Conservation (phyloP, 2,888 invertebrate genomes). For the Tipula confusa region DNA sequence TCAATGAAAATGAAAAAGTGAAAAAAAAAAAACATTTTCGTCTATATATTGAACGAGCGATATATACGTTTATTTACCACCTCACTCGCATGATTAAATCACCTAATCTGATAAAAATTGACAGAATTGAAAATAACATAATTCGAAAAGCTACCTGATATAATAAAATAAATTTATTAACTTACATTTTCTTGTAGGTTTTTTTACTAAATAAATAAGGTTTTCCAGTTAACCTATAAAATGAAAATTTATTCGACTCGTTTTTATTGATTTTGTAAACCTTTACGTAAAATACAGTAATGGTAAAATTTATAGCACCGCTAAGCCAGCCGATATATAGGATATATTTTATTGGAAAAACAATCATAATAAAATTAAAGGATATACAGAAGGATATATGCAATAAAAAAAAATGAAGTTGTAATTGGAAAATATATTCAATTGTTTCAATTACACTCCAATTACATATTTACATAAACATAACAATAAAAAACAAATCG, state of each 20-base stretch:
- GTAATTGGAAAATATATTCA: neutral
- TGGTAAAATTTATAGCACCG: neutral
- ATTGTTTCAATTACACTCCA: neutral
- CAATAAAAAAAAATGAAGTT: too few relatives aligned
- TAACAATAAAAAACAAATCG: conserved; percentile 25
- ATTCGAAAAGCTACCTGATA: neutral
- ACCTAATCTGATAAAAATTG: conserved; percentile 7
- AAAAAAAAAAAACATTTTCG: too few relatives aligned
- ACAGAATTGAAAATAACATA: neutral
- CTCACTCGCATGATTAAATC: neutral
- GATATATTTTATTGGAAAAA: neutral
- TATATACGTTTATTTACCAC: neutral
- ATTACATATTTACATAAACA: neutral
- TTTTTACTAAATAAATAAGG: too few relatives aligned
- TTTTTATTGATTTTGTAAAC: neutral
- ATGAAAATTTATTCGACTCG: neutral
- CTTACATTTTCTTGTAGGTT: neutral
- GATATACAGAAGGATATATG: neutral
- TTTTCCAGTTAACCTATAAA: neutral
- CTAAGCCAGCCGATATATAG: neutral
- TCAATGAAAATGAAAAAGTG: neutral
- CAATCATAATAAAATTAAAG: neutral
- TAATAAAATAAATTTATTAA: too few relatives aligned
- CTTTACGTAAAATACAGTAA: neutral
- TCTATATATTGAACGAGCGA: too few relatives aligned